Evolutionary conservation across 2,888 invertebrate species (phyloP).

Genomic region (Empis livida): DNA sequence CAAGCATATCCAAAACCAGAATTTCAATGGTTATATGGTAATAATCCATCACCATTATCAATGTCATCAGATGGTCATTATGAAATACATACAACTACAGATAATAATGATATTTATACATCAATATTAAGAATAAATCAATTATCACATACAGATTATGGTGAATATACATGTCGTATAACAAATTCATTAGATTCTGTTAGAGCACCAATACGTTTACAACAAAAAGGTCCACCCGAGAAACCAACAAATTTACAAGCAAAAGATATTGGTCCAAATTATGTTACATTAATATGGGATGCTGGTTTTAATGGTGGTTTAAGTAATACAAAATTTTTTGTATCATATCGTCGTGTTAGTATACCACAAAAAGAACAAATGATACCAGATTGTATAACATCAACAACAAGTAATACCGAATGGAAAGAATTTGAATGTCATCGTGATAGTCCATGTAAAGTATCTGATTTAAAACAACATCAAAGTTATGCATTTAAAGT

Average conservation of each 20-base stretch:
- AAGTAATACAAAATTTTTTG: slow-evolving; percentile 74
- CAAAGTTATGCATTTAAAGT: slow-evolving; percentile 79
- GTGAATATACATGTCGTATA: slow-evolving; percentile 81
- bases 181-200: slow-evolving; percentile 69
- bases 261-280: slow-evolving; percentile 62
- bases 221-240: slow-evolving; percentile 80
- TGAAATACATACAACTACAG: slow-evolving; percentile 66
- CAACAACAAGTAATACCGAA: slow-evolving; percentile 45
- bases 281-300: slow-evolving; percentile 72
- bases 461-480: slow-evolving; percentile 73
- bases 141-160: slow-evolving; percentile 72
- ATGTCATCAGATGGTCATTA: slow-evolving; percentile 77
- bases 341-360: slow-evolving; percentile 61
- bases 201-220: slow-evolving; percentile 61
- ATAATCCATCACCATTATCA: slow-evolving; percentile 57
- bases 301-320: slow-evolving; percentile 85
- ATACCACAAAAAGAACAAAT: slow-evolving; percentile 45
- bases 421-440: slow-evolving; percentile 81
- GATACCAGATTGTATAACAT: slow-evolving; percentile 47
- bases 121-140: slow-evolving; percentile 62
- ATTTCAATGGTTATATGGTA: slow-evolving; percentile 81
- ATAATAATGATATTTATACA: slow-evolving; percentile 75
- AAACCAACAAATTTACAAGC: slow-evolving; percentile 60
- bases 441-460: slow-evolving; percentile 75
- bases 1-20: slow-evolving; percentile 87